These are phyloP conservation scores for Epinotia demarniana DNA, from an alignment of 2,888 invertebrate species.

Conservation along the genomic window DNA sequence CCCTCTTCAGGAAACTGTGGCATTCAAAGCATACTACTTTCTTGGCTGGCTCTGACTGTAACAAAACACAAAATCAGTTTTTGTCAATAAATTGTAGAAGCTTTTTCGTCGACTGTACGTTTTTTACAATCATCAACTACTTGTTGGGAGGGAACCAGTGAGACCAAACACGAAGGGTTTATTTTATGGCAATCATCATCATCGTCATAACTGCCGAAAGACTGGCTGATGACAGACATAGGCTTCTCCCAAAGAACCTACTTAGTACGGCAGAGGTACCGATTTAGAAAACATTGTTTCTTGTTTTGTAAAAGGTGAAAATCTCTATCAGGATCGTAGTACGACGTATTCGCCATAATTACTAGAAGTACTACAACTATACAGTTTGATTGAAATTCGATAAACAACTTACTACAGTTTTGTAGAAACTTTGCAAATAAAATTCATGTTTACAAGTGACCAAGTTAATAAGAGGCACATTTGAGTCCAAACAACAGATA, in stretches of 20 bases:
- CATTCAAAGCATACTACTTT: constrained; percentile 51
- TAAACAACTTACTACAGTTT: constrained; percentile 48
- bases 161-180: too few relatives aligned
- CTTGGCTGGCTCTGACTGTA: constrained; percentile 49
- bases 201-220: too few relatives aligned
- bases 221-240: too few relatives aligned
- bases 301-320: background rate
- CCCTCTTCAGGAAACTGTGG: constrained; percentile 52
- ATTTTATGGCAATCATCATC: too few relatives aligned
- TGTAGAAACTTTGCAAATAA: constrained; percentile 49
- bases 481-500: constrained; percentile 54
- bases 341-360: background rate
- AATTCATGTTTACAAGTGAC: constrained; percentile 51
- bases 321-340: background rate
- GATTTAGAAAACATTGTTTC: background rate
- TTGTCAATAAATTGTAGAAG: too few relatives aligned
- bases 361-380: background rate
- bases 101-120: too few relatives aligned
- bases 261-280: background rate
- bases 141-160: too few relatives aligned
- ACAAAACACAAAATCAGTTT: constrained; percentile 14
- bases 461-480: constrained; percentile 48
- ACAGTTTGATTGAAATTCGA: background rate
- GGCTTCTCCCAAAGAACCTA: background rate
- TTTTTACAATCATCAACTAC: too few relatives aligned